Conservation (phyloP, 2,888 invertebrate species). For the Pseudococcus jackbeardsleyi region DNA sequence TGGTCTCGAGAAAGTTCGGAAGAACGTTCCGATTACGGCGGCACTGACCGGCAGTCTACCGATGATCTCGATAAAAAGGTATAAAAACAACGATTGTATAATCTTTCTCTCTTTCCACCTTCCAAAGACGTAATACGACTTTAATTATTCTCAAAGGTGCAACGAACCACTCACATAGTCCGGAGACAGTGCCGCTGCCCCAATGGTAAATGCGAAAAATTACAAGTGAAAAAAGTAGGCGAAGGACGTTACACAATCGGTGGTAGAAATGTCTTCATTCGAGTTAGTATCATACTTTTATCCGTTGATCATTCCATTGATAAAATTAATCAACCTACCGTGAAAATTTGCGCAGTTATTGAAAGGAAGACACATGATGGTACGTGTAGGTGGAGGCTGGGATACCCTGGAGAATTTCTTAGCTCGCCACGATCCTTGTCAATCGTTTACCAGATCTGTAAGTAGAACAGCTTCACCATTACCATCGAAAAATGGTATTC, state of each 20-base stretch:
- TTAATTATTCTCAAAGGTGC: slow-evolving; percentile 72
- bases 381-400: slow-evolving; percentile 94
- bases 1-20: slow-evolving; percentile 80
- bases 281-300: slow-evolving; percentile 75
- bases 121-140: neutral
- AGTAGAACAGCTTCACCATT: slow-evolving; percentile 68
- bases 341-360: slow-evolving; percentile 77
- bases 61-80: slow-evolving; percentile 80
- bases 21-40: slow-evolving; percentile 75
- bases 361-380: slow-evolving; percentile 96
- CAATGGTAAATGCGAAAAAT: slow-evolving; percentile 79
- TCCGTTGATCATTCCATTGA: too few species aligned
- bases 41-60: slow-evolving; percentile 71
- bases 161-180: slow-evolving; percentile 79
- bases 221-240: slow-evolving; percentile 84
- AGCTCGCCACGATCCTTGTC: slow-evolving; percentile 88
- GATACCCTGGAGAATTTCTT: slow-evolving; percentile 94
- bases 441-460: slow-evolving; percentile 73
- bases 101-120: neutral
- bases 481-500: slow-evolving; percentile 66
- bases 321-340: neutral
- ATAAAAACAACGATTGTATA: slow-evolving; percentile 18
- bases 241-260: slow-evolving; percentile 90
- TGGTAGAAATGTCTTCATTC: slow-evolving; percentile 87
- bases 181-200: slow-evolving; percentile 82